Conservation (phyloP, 1,140 invertebrate species). For the Theocolax elegans region DNA sequence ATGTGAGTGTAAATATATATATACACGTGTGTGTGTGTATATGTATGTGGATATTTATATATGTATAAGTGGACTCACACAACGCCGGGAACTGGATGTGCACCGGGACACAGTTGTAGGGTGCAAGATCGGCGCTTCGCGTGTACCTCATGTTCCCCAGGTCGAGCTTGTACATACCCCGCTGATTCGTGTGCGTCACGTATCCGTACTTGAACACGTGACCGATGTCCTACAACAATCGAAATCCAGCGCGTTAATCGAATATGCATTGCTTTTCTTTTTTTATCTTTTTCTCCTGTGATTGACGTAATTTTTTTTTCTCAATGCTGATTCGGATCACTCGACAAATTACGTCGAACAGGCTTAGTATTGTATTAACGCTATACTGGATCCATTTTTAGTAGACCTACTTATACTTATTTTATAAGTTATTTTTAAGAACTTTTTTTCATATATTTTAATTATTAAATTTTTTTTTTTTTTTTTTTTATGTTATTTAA, state of each 20-base stretch:
- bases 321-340: no score
- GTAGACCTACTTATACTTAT: no score
- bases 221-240: conserved; percentile 54
- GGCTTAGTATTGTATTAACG: no score
- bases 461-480: no score
- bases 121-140: conserved; percentile 78
- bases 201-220: conserved; percentile 81
- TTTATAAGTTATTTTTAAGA: no score
- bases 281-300: background rate
- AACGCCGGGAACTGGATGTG: conserved; percentile 79
- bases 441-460: no score
- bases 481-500: no score
- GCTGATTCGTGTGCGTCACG: conserved; percentile 80
- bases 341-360: no score
- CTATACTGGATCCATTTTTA: no score
- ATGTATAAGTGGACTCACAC: conserved; percentile 71
- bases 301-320: background rate
- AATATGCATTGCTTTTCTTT: background rate
- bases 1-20: no score
- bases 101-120: conserved; percentile 81
- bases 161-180: conserved; percentile 82
- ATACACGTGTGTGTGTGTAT: no score
- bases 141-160: conserved; percentile 81
- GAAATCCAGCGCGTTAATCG: conserved; percentile 6
- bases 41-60: no score